phyloP scores from a whole-genome alignment of 2,113 vertebrate species.

The Ammodytes marinus region DNA sequence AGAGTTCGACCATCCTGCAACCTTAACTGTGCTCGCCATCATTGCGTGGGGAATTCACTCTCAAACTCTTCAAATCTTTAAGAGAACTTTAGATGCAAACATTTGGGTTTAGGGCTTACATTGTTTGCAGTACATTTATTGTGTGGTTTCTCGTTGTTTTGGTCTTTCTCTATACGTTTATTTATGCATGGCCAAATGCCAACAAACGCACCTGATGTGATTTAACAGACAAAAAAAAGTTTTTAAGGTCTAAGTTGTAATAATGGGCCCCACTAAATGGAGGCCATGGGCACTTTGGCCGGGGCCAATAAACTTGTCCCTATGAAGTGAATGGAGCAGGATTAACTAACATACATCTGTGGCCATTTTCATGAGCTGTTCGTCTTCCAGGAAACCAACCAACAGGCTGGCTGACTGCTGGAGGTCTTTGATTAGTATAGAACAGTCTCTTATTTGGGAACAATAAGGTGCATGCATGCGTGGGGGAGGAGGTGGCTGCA shows the following conservation, averaged over 20 bases:
- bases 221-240: constrained; percentile 33
- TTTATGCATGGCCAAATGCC: constrained; percentile 16
- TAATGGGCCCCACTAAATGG: constrained; percentile 52
- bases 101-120: background rate
- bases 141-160: background rate
- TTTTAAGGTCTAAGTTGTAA: constrained; percentile 37
- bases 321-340: constrained; percentile 72
- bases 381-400: constrained; percentile 74
- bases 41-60: background rate
- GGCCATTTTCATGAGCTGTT: constrained; percentile 79
- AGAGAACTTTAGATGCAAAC: background rate
- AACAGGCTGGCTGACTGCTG: constrained; percentile 81
- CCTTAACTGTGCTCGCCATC: background rate
- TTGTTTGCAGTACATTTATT: background rate
- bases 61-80: background rate
- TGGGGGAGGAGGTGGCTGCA: constrained; percentile 56
- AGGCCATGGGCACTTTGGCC: constrained; percentile 40
- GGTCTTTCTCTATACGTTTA: background rate
- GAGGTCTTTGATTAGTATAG: constrained; percentile 81
- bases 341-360: constrained; percentile 79
- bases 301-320: constrained; percentile 66
- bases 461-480: constrained; percentile 79
- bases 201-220: constrained; percentile 32
- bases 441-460: constrained; percentile 80
- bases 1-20: background rate